These are phyloP conservation scores for Mystacornis crossleyi DNA, from an alignment of 2,113 vertebrate genomes.

Conservation along the genomic window DNA sequence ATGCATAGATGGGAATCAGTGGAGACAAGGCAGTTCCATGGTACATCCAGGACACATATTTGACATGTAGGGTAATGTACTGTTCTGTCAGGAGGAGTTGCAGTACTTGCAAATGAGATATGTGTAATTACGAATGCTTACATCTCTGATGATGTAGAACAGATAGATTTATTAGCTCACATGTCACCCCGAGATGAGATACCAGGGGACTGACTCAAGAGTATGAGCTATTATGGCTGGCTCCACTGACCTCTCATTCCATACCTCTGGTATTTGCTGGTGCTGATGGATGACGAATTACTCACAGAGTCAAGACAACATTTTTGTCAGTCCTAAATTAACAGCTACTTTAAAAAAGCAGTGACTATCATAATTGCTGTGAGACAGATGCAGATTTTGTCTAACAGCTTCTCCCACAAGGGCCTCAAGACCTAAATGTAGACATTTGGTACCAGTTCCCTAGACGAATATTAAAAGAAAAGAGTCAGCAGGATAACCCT, in stretches of 20 bases:
- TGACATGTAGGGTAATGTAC: background rate
- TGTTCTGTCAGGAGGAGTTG: background rate
- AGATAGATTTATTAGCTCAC: background rate
- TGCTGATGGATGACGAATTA: background rate
- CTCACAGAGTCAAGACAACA: background rate
- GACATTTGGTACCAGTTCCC: background rate
- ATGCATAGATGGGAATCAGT: background rate
- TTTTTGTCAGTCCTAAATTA: background rate
- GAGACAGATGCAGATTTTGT: background rate
- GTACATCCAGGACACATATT: background rate
- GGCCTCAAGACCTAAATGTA: background rate
- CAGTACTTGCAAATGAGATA: background rate
- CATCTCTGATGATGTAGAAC: background rate
- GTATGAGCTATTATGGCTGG: background rate
- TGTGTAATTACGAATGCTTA: rapidly evolving
- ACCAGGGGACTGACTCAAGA: background rate
- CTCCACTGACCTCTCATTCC: background rate
- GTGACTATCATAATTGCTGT: background rate
- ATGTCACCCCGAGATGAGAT: background rate
- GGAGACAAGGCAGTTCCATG: background rate
- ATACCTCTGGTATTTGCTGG: background rate
- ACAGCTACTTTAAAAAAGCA: background rate
- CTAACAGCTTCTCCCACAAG: background rate
- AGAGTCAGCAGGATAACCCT: background rate
- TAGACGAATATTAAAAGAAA: background rate